Base-by-base conservation (phyloP, 2,113 vertebrate species). In the Leptodactylus fuscus region DNA sequence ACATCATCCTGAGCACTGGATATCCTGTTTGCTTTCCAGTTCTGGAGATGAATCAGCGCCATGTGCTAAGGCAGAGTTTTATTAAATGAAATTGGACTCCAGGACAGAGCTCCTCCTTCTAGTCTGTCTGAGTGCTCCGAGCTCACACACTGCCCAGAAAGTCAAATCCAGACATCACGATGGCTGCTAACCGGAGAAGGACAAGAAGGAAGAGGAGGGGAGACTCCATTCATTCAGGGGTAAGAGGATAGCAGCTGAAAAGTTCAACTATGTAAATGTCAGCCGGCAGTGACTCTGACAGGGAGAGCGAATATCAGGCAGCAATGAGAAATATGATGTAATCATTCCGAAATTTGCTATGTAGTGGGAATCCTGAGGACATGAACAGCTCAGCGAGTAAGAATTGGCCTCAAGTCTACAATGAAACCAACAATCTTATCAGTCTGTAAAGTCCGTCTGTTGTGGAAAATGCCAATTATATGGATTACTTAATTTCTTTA, bases 131-230 rank as follows among this genome's bases (percentile, higher is more conserved):
- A 75, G 22, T 48, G 3, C 41, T 27, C 5, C 13, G 11, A 73
- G 22, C 38, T 48, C 44, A 48, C n/a, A 75, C 44, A 18, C 71
- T 46, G 15, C 71, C 7, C 5, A 15, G 12, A 75, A 48, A 75
- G 13, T 27, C 29, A 2, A 36, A 34, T 34, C 29, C 13, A 29
- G 71, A 29, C 41, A 16, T 48, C 71, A 75, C 10, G 71, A 75
- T 75, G 71, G 71, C 71, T 29, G 44, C 71, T 29, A 74, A 74
- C 22, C 27, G 44, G 41, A 75, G 71, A 9, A 48, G 46, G 9
- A 48, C 13, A 9, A 75, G 71, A 7, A 48, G 15, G 24, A 48
- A 24, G 5, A 75, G 71, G 8, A 48, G 24, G 15, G 13, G 44
- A 49, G 29, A 11, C 12, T 18, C n/a, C 20, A 18, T 16, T 24